Evolutionary conservation across 2,797 vertebrate species (phyloP), one percentile per base, ranked within the genome.

Genomic region (Gastrophryne carolinensis): DNA sequence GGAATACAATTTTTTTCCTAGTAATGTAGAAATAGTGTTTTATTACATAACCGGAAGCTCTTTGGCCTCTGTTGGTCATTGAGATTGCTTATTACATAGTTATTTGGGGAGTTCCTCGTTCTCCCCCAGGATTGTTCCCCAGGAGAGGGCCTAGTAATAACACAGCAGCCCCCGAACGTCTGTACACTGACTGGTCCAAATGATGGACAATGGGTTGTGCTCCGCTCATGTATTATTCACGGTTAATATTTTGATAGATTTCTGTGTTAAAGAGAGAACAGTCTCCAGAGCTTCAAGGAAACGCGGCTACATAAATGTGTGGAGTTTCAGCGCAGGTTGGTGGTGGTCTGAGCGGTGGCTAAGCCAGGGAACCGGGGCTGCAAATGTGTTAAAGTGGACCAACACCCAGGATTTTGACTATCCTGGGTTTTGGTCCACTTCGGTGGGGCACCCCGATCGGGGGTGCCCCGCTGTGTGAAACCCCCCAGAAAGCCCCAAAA

Each of bases 101-200:
- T 35, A 26, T 29, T 3, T 66, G 27, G 3, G 21, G 52, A 29
- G 30, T 29, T 56, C n/a, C 10, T 26, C 19, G 19, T 35, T 50
- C 26, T 50, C 65, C 30, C 65, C 50, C 21, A 39, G 65, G 50
- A 58, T 27, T 13, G 53, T n/a, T n/a, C n/a, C n/a, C n/a, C n/a
- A n/a, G n/a, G n/a, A n/a, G n/a, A n/a, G 53, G 39, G 47, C 37
- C n/a, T 47, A 60, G 34, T 71, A 71, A 71, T 71, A 27, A 57
- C n/a, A 47, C 60, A 37, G 23, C n/a, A 58, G 35, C 7, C 34
- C 15, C n/a, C 44, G 3, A 23, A 29, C 21, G 37, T 32, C 44
- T 65, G 41, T 65, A 30, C 49, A 9, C 39, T 49, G 60, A 34
- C 23, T 15, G 15, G 57, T 4, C 39, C 5, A 6, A 19, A 21